phyloP scores from a whole-genome alignment of 2,888 invertebrate genomes.

The Apodemia mormo region DNA sequence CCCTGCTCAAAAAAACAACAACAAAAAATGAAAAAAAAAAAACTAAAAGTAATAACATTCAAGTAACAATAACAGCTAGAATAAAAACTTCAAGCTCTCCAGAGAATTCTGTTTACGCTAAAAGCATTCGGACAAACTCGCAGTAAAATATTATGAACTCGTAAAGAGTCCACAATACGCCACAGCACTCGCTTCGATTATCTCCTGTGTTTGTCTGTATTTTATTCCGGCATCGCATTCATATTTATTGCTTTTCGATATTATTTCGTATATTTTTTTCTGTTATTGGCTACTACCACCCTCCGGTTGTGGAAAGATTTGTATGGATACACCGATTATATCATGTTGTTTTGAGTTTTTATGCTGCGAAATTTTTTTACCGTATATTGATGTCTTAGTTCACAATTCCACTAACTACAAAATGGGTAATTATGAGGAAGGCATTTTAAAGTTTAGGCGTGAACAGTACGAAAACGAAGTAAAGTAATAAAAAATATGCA shows the following conservation, averaged over 20 bases:
- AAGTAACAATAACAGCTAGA: constrained; percentile 28
- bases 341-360: not conserved
- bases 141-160: constrained; percentile 76
- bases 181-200: constrained; percentile 71
- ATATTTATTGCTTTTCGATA: constrained; percentile 76
- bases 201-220: constrained; percentile 73
- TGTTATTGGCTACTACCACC: constrained; percentile 51
- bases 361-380: not conserved
- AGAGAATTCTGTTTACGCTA: constrained; percentile 41
- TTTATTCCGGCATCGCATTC: constrained; percentile 69
- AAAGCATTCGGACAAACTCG: constrained; percentile 66
- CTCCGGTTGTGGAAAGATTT: constrained; percentile 39
- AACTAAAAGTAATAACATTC: constrained; percentile 19
- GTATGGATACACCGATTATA: constrained; percentile 46
- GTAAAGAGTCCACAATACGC: constrained; percentile 74
- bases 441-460: too few relatives aligned
- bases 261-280: constrained; percentile 74
- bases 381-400: too few relatives aligned
- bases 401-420: too few relatives aligned
- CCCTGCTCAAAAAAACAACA: not conserved
- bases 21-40: not conserved
- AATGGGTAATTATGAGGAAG: too few relatives aligned
- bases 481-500: too few relatives aligned
- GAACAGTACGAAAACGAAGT: too few relatives aligned
- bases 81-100: constrained; percentile 14